Percentiles rank a stretch among this genome's conserved stretches.
These are phyloP conservation scores for Perithous albicinctus DNA, from an alignment of 2,888 invertebrate species.

Conservation along the genomic window DNA sequence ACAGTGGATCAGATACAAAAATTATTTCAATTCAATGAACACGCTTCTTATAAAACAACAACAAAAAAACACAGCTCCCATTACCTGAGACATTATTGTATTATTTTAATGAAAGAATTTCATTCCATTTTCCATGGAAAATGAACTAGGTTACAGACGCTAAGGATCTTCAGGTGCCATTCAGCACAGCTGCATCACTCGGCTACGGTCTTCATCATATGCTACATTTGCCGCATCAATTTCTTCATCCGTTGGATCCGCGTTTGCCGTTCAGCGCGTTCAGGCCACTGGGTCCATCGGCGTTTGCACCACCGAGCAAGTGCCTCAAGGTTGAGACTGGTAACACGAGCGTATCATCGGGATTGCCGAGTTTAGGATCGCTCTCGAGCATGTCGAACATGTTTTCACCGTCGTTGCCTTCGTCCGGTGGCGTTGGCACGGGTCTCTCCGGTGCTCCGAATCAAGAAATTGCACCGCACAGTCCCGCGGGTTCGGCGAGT, in stretches of 20 bases:
- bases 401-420: constrained; percentile 82
- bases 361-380: constrained; percentile 81
- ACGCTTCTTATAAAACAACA: not conserved
- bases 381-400: constrained; percentile 83
- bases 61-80: not conserved
- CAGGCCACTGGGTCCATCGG: constrained; percentile 88
- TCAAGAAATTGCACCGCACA: constrained; percentile 81
- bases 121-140: constrained; percentile 20
- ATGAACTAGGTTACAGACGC: constrained; percentile 80
- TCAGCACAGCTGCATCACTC: constrained; percentile 86
- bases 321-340: constrained; percentile 85
- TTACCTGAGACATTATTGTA: not conserved
- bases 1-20: not conserved
- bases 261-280: constrained; percentile 88
- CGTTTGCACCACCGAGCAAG: constrained; percentile 89
- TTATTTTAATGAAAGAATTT: not conserved
- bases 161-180: constrained; percentile 89
- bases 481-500: constrained; percentile 83
- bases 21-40: not conserved
- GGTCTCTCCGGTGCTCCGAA: constrained; percentile 67
- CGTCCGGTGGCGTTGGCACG: constrained; percentile 76
- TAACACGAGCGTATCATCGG: constrained; percentile 77
- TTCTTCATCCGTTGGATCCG: constrained; percentile 89
- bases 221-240: constrained; percentile 90
- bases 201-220: constrained; percentile 89